phyloP scores from a whole-genome alignment of 1,140 invertebrate genomes.

The Sycophila sp. region DNA sequence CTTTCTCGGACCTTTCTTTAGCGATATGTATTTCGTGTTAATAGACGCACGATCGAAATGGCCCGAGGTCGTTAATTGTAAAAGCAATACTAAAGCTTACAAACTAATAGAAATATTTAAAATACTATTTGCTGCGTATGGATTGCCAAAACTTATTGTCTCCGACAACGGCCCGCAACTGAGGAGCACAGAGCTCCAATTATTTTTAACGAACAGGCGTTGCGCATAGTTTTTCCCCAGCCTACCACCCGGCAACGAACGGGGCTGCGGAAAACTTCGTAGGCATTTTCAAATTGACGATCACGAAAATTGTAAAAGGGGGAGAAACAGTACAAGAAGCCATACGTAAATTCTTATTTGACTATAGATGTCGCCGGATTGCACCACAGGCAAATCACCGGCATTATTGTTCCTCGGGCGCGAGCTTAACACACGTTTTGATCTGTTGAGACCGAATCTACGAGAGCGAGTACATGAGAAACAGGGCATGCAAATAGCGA shows the following conservation, averaged over 20 bases:
- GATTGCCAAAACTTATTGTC: conserved; percentile 19
- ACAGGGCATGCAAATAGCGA: conserved; percentile 2
- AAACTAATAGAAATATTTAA: conserved; percentile 12
- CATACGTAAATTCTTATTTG: neutral
- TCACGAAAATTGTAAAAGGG: conserved; percentile 41
- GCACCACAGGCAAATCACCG: conserved; percentile 30
- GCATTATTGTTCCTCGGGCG: neutral
- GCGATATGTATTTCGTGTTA: conserved; percentile 34
- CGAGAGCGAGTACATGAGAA: neutral
- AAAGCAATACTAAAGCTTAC: conserved; percentile 14
- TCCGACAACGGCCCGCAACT: conserved; percentile 23
- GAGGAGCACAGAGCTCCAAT: neutral
- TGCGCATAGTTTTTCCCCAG: neutral
- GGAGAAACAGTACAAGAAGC: neutral
- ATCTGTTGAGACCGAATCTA: neutral
- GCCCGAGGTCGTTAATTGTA: conserved; percentile 29
- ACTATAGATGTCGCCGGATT: conserved; percentile 40
- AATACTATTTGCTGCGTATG: conserved; percentile 19
- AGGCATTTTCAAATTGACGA: conserved; percentile 30
- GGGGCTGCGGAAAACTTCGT: too few relatives aligned
- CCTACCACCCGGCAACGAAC: conserved; percentile 11
- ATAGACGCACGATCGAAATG: conserved; percentile 32
- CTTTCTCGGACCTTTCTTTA: conserved; percentile 23
- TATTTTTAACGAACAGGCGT: conserved; percentile 11
- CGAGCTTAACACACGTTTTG: neutral